A percentile compares a stretch with the other conserved stretches of the same genome.
phyloP scores from a whole-genome alignment of 2,113 vertebrate genomes.

The Oreotrochilus melanogaster region DNA sequence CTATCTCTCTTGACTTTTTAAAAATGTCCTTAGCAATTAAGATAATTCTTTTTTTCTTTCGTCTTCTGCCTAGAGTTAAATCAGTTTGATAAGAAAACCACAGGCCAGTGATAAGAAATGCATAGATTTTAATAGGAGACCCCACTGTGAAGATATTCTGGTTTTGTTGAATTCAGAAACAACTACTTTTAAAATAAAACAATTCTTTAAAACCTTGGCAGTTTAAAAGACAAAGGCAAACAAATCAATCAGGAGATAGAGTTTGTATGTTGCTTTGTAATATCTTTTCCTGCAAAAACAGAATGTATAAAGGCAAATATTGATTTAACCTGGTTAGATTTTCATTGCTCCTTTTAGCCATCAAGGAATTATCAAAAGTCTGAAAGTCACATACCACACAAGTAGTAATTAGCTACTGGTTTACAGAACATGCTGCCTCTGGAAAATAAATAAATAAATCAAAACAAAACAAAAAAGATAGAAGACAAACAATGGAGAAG shows the following conservation, averaged over 20 bases:
- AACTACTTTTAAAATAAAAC: constrained; percentile 26
- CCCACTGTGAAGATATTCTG: not conserved
- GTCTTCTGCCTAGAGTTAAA: constrained; percentile 1
- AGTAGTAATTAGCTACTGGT: not conserved
- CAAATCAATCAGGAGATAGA: constrained; percentile 28
- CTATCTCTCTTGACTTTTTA: not conserved
- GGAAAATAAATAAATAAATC: not conserved
- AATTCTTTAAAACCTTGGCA: not conserved
- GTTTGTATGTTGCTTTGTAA: not conserved
- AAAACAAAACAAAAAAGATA: not conserved
- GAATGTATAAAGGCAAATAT: constrained; percentile 38
- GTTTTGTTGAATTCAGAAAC: constrained; percentile 7
- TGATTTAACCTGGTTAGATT: constrained; percentile 25
- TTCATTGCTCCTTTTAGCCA: not conserved
- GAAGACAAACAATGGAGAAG: not conserved
- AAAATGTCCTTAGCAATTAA: not conserved
- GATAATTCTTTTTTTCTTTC: not conserved
- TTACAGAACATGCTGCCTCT: not conserved
- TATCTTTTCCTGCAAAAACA: not conserved
- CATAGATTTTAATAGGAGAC: not conserved
- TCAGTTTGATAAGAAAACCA: not conserved
- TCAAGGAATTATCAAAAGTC: constrained; percentile 1
- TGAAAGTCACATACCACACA: not conserved
- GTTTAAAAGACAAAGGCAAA: constrained; percentile 24
- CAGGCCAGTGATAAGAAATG: not conserved